Percentiles rank a stretch among this genome's conserved stretches.
Conservation (phyloP, 2,888 invertebrate genomes). For the Himalopsyche tibetana region DNA sequence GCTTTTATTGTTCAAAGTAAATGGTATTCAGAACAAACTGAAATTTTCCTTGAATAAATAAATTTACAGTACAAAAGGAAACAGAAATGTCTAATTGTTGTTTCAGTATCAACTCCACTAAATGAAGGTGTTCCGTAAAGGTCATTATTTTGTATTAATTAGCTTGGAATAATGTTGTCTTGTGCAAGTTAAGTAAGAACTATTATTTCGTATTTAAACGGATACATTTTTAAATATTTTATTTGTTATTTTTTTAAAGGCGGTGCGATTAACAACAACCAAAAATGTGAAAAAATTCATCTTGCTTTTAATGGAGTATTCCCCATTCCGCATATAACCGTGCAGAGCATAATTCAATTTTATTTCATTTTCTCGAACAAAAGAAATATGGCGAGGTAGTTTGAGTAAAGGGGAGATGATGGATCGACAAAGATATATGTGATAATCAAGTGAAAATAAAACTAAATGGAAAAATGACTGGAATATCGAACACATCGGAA, state of each 20-base stretch:
- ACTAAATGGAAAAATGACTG: constrained; percentile 42
- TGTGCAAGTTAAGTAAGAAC: no score
- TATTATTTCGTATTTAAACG: no score
- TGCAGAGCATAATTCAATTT: constrained; percentile 38
- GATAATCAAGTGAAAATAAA: constrained; percentile 42
- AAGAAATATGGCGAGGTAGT: constrained; percentile 10
- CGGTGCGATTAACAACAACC: neutral
- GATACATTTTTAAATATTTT: neutral
- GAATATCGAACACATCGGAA: constrained; percentile 40
- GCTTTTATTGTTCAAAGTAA: no score
- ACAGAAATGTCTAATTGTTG: no score
- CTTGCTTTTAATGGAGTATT: constrained; percentile 6
- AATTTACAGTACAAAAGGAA: no score
- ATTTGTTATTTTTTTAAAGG: neutral
- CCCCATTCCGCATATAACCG: neutral
- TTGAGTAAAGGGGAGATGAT: neutral
- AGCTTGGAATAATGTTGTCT: no score
- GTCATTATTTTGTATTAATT: no score
- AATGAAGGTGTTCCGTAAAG: no score
- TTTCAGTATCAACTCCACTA: no score
- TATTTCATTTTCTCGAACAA: constrained; percentile 42
- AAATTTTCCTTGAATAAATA: no score
- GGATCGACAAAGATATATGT: constrained; percentile 42
- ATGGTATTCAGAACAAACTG: no score
- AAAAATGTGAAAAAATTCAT: neutral